Evolutionary conservation across 53 echinoderm and acorn worm species (phyloP), one percentile per base, ranked within the genome.

Genomic region (Temnopleurus reevesii): DNA sequence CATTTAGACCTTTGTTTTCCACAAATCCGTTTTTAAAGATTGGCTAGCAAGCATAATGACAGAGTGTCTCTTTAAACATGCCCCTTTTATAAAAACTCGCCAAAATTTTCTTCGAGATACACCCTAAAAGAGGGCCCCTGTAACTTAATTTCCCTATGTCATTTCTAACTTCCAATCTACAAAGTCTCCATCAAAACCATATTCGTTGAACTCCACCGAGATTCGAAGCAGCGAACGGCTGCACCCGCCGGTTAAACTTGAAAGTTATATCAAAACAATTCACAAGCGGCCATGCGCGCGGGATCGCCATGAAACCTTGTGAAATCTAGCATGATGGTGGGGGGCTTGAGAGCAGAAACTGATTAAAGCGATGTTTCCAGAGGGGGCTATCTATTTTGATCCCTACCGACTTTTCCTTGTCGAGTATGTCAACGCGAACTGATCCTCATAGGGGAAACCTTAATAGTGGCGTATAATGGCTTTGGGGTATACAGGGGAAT

Each of bases 211-310:
- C 71, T 21, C 38, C 41, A 10, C 23, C 7, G 71, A 71, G 38
- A 71, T 34, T 41, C 21, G 41, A 2, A 33, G 65, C 65, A 30
- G 28, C 13, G 12, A 59, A 5, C 17, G 71, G 71, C 71, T 41
- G 71, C 71, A 9, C 71, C 71, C 65, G 65, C 71, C 9, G 71
- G 71, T 41, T 41, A 71, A 41, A 71, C 71, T 71, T 33, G 15
- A 71, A 71, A 71, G 71, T 71, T 36, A 71, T 71, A 71, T 71
- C 36, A 36, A 71, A 71, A 71, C 71, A 71, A 71, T 71, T 41
- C 7, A 8, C 23, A 21, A 5, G n/a, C 38, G 41, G 19, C 71
- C 43, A 71, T 41, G 71, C 23, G 71, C 23, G 71, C 10, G 5
- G 13, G 15, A 63, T 63, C 63, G 63, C 63, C 63, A 63, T 63